These are phyloP conservation scores for Panopea generosa DNA, from an alignment of 2,888 invertebrate genomes.

Conservation along the genomic window DNA sequence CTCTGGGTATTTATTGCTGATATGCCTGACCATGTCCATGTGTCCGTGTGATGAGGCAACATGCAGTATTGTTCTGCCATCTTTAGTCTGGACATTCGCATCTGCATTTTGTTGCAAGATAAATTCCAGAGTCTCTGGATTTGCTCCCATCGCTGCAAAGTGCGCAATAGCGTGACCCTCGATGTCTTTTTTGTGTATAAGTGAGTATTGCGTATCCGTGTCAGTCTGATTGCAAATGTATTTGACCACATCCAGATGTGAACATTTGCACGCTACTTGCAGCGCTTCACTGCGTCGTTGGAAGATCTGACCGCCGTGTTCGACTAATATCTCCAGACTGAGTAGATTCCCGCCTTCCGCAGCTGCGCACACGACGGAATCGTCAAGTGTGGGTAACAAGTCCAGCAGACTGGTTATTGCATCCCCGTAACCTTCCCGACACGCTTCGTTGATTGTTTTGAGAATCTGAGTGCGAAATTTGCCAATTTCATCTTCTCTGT, in stretches of 20 bases:
- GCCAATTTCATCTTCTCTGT: background rate
- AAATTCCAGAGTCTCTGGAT: slow-evolving; percentile 35
- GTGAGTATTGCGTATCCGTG: background rate
- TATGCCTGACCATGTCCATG: slow-evolving; percentile 29
- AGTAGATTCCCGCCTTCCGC: slow-evolving; percentile 27
- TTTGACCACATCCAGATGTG: slow-evolving; percentile 27
- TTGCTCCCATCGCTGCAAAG: slow-evolving; percentile 40
- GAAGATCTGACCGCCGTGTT: background rate
- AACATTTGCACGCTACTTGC: slow-evolving; percentile 20
- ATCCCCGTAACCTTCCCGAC: background rate
- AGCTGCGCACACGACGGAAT: slow-evolving; percentile 9
- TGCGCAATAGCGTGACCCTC: slow-evolving; percentile 41
- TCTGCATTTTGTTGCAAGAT: slow-evolving; percentile 35
- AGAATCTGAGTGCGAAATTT: background rate
- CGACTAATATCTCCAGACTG: background rate
- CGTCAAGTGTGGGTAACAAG: slow-evolving; percentile 4
- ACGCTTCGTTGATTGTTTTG: slow-evolving; percentile 1
- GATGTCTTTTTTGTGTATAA: slow-evolving; percentile 31
- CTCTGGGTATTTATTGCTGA: slow-evolving; percentile 22
- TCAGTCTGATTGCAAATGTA: slow-evolving; percentile 17
- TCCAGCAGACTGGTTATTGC: slow-evolving; percentile 6
- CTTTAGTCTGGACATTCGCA: slow-evolving; percentile 24
- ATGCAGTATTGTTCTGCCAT: slow-evolving; percentile 46
- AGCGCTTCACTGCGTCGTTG: slow-evolving; percentile 16
- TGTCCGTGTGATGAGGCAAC: slow-evolving; percentile 42